Evolutionary conservation across 2,113 vertebrate species (phyloP), one percentile per base, ranked within the genome.

Genomic region (Recurvirostra avosetta): DNA sequence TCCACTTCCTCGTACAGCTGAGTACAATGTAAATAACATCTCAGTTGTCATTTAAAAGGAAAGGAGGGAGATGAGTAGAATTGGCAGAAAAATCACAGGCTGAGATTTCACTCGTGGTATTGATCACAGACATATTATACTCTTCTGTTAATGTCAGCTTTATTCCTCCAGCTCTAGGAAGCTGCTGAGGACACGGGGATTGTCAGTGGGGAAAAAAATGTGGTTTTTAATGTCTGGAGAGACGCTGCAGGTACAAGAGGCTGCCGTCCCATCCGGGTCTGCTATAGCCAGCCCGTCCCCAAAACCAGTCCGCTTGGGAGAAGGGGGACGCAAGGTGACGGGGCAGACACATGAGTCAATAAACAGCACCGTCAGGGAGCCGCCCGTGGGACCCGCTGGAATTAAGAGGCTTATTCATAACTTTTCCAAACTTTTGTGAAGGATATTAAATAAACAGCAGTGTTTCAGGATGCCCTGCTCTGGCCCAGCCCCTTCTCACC

Each of bases 351-450:
- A 2, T n/a, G n/a, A 84, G 89, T 87, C 90, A 75, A 90, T 55
- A 73, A 96, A 81, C 11, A 49, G 72, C 27, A 5, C 65, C 3
- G 2, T 41, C 53, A 43, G 93, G 79, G 93, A 78, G 45, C 90
- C 68, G 95, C 96, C 89, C 21, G 2, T 26, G 76, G 32, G 81
- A 58, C 90, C 75, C 6, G 15, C 87, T 91, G 91, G 71, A 68
- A 86, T 94, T 94, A 52, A 82, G 95, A 94, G 96, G 58, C 65
- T 97, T 89, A 84, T 96, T 97, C 86, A 93, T 85, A 85, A 52
- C 87, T 55, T 72, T 86, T 75, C 71, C 52, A 83, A 53, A 72
- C 50, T 91, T 88, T 55, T 70, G 85, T 81, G 73, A 82, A 58
- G 62, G 50, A 53, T 43, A 26, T 58, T 78, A 86, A 80, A 87